These are phyloP conservation scores for Drosophila lacertosa DNA, from an alignment of 1,140 invertebrate species.

Conservation along the genomic window DNA sequence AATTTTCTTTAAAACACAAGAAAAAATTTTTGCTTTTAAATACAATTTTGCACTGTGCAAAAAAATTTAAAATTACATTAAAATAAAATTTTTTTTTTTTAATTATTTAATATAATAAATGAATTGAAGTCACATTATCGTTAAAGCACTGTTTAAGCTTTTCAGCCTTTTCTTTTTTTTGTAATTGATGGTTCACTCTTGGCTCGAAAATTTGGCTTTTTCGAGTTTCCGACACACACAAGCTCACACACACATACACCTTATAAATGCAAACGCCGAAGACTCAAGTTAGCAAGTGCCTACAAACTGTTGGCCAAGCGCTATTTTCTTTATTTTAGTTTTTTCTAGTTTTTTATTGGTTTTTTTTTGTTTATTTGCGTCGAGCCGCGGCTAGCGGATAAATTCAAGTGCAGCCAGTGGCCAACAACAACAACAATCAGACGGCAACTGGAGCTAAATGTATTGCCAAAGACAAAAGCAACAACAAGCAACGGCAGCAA, in stretches of 20 bases:
- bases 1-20: too few species aligned
- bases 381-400: conserved; percentile 19
- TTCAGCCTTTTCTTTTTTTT: not conserved
- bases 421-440: conserved; percentile 21
- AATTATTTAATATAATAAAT: not conserved
- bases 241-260: conserved; percentile 3
- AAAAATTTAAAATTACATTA: too few species aligned
- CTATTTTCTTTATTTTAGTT: conserved; percentile 31
- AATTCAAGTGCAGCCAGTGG: conserved; percentile 47
- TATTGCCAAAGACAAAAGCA: conserved; percentile 27
- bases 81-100: not conserved
- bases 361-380: not conserved
- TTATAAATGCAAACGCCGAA: conserved; percentile 4
- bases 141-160: too few species aligned
- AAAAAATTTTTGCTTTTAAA: too few species aligned
- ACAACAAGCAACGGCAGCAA: conserved; percentile 27
- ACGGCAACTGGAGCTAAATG: conserved; percentile 23
- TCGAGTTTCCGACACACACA: conserved; percentile 1
- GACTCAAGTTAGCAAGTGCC: not conserved
- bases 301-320: conserved; percentile 17
- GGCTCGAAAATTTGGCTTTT: not conserved
- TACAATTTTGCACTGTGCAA: too few species aligned
- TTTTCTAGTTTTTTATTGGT: conserved; percentile 4
- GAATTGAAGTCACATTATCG: too few species aligned
- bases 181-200: not conserved